Base-by-base conservation (phyloP, 2,113 vertebrate genomes). In the Cricetomys ansorgei region DNA sequence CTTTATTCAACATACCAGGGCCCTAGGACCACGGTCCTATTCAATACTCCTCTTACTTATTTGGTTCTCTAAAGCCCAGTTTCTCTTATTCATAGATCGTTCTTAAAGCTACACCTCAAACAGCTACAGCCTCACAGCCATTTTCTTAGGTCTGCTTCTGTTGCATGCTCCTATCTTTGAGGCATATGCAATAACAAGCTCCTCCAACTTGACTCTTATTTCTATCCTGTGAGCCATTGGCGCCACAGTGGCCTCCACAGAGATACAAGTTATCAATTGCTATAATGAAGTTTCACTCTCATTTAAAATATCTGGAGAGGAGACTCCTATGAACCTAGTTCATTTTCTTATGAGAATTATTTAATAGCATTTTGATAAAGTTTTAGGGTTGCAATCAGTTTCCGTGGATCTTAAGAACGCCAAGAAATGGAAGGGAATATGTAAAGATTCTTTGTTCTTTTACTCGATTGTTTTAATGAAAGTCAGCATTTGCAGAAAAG, bases 391-490 rank as follows among this genome's bases (percentile, higher is more conserved):
- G 29, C 23, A 83, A 94, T 94, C 80, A 92, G 53, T 95, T 92
- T 67, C 67, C 67, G 40, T 65, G 77, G 21, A 37, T 94, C 94
- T 95, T 79, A 1, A 93, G 92, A 95, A 96, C 97, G 93, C 45
- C 3, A 2, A 96, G 96, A 96, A 97, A 95, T 57, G 37, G 50
- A 89, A 93, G 40, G 15, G 81, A 91, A 57, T 85, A 85, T 81
- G 88, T 37, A 85, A 67, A n/a, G 1, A 77, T 97, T 88, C 67
- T 95, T 96, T 96, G 75, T 97, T 95, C 94, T 77, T 87, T 92
- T 93, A 45, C 55, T 88, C 72, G 34, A 85, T 95, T 96, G 37
- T 64, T 88, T 94, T 97, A 88, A 95, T 92, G 69, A 89, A 96
- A 73, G 90, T 81, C 37, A 87, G 57, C 29, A 87, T 64, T 95